Evolutionary conservation across 1,140 invertebrate species (phyloP).

Genomic region (Zaprionus capensis): DNA sequence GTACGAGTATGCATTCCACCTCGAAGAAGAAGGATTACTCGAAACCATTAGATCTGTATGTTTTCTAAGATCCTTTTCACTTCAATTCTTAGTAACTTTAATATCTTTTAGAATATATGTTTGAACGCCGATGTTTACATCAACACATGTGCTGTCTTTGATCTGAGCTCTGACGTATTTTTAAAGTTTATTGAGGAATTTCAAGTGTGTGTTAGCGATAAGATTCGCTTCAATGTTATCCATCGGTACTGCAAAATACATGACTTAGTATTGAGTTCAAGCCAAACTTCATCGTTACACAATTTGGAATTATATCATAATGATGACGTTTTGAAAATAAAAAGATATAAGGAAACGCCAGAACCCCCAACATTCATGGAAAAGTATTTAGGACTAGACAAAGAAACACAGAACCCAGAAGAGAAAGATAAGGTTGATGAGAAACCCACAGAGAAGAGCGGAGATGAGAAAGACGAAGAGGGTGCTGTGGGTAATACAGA

Average conservation of each 20-base stretch:
- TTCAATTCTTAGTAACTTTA: neutral
- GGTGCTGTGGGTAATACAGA: neutral
- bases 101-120: constrained; percentile 7
- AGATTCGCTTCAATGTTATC: constrained; percentile 35
- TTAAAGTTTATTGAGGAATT: constrained; percentile 34
- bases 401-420: neutral
- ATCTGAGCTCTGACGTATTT: constrained; percentile 36
- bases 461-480: constrained; percentile 1
- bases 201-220: neutral
- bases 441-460: constrained; percentile 3
- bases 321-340: neutral
- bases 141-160: constrained; percentile 20
- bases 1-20: constrained; percentile 38
- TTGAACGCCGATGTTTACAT: neutral
- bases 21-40: constrained; percentile 28
- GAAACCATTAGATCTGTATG: neutral
- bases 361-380: neutral
- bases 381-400: neutral
- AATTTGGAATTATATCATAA: neutral
- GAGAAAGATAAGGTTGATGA: constrained; percentile 12
- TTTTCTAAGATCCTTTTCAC: neutral
- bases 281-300: neutral
- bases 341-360: neutral
- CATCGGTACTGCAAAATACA: constrained; percentile 36
- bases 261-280: constrained; percentile 1